A percentile compares a stretch with the other conserved stretches of the same genome.
phyloP scores from a whole-genome alignment of 2,797 vertebrate genomes.

The Tachyglossus aculeatus region DNA sequence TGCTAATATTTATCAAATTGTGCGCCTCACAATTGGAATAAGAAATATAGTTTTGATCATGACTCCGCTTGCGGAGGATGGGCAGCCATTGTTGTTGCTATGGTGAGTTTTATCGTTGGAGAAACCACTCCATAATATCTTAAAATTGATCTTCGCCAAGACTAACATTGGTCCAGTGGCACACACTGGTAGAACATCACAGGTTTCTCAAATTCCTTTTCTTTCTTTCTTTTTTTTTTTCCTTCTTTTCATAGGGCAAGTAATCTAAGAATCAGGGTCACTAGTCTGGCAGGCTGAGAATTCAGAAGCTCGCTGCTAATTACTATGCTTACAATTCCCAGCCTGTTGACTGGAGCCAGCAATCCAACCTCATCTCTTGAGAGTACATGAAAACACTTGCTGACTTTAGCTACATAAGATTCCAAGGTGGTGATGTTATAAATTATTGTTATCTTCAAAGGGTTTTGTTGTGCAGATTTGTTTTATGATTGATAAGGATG shows the following conservation, averaged over 20 bases:
- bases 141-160: conserved; percentile 72
- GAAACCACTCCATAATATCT: conserved; percentile 64
- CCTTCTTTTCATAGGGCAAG: conserved; percentile 60
- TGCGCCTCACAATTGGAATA: conserved; percentile 18
- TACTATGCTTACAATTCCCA: conserved; percentile 79
- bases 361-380: conserved; percentile 73
- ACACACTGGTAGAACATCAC: conserved; percentile 68
- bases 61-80: conserved; percentile 28
- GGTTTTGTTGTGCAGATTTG: conserved; percentile 61
- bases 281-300: conserved; percentile 75
- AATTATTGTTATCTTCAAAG: conserved; percentile 76
- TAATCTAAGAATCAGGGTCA: conserved; percentile 72
- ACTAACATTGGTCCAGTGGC: conserved; percentile 74
- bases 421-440: conserved; percentile 75
- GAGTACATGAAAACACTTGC: conserved; percentile 73
- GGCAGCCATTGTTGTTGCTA: conserved; percentile 63
- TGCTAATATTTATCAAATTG: conserved; percentile 58
- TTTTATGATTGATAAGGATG: conserved; percentile 59
- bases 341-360: conserved; percentile 72
- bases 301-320: conserved; percentile 79
- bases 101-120: conserved; percentile 64
- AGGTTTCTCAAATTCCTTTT: conserved; percentile 72
- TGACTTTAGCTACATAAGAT: conserved; percentile 71
- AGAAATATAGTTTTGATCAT: conserved; percentile 15
- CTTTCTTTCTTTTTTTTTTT: conserved; percentile 70